These are phyloP conservation scores for Thymelicus lineola DNA, from an alignment of 2,888 invertebrate species.

Conservation along the genomic window DNA sequence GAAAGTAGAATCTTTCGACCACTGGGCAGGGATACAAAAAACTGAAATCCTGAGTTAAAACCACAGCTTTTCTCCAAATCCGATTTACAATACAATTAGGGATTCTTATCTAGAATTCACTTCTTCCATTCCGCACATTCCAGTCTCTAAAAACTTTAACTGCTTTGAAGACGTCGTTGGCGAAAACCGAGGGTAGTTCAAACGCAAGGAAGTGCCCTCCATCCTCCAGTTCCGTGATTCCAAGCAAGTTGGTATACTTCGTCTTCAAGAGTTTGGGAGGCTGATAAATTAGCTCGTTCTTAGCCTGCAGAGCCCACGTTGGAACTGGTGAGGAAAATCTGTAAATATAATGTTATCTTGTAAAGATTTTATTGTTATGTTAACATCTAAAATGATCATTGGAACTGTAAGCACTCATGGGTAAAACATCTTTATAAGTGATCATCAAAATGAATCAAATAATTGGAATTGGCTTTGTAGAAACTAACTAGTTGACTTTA, in stretches of 20 bases:
- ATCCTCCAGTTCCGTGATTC: conserved; percentile 85
- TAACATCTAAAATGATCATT: too few relatives aligned
- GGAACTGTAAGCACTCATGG: too few relatives aligned
- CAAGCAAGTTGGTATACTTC: conserved; percentile 87
- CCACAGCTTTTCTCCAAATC: too few relatives aligned
- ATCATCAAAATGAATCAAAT: too few relatives aligned
- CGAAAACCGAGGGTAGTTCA: conserved; percentile 88
- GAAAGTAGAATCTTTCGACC: too few relatives aligned
- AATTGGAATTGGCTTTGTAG: too few relatives aligned
- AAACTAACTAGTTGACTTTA: too few relatives aligned
- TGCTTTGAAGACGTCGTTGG: conserved; percentile 86
- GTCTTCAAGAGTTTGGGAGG: conserved; percentile 84
- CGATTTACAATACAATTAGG: neutral
- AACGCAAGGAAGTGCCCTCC: conserved; percentile 95
- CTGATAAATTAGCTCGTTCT: conserved; percentile 86
- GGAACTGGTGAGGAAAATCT: conserved; percentile 77
- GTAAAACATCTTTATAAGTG: too few relatives aligned
- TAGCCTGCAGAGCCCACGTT: conserved; percentile 88
- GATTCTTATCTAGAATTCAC: conserved; percentile 40
- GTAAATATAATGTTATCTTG: conserved; percentile 27
- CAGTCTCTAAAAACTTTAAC: conserved; percentile 59
- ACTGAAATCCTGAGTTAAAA: too few relatives aligned
- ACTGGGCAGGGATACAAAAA: too few relatives aligned
- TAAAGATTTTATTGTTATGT: neutral
- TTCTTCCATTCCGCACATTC: conserved; percentile 45